Percentiles rank a stretch among this genome's conserved stretches.
phyloP scores from a whole-genome alignment of 2,888 invertebrate species.

The Hartigia nigra region DNA sequence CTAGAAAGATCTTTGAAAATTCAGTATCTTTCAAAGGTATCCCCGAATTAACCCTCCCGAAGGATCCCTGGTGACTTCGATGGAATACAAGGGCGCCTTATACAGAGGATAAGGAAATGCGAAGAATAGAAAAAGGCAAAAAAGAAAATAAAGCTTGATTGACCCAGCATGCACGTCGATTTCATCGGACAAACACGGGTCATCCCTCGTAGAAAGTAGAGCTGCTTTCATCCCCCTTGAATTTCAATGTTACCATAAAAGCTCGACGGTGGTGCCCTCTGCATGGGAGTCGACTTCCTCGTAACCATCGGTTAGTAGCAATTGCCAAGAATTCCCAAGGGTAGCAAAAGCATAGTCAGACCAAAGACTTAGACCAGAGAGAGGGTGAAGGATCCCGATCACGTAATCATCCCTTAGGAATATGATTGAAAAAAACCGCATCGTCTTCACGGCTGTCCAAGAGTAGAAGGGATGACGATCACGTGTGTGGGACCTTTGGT shows the following conservation, averaged over 20 bases:
- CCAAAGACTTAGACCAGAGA: background rate
- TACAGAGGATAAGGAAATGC: background rate
- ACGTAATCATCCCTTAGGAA: background rate
- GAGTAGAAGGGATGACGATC: background rate
- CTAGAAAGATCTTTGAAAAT: background rate
- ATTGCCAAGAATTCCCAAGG: background rate
- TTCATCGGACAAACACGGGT: background rate
- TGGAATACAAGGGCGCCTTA: background rate
- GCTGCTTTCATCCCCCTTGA: background rate
- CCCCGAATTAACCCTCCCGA: background rate
- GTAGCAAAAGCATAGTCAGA: background rate
- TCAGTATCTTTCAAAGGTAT: background rate
- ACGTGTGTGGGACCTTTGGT: background rate
- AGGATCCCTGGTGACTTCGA: background rate
- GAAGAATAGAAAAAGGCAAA: constrained; percentile 23
- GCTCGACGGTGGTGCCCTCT: background rate
- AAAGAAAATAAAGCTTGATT: constrained; percentile 1
- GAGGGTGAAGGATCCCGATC: background rate
- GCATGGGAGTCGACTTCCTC: background rate
- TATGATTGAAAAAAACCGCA: background rate
- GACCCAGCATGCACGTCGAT: background rate
- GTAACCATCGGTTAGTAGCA: background rate
- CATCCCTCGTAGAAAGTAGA: background rate
- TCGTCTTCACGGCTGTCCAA: background rate
- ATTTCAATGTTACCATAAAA: background rate